Base-by-base conservation (phyloP, 1,140 invertebrate species). In the Vollenhovia emeryi region DNA sequence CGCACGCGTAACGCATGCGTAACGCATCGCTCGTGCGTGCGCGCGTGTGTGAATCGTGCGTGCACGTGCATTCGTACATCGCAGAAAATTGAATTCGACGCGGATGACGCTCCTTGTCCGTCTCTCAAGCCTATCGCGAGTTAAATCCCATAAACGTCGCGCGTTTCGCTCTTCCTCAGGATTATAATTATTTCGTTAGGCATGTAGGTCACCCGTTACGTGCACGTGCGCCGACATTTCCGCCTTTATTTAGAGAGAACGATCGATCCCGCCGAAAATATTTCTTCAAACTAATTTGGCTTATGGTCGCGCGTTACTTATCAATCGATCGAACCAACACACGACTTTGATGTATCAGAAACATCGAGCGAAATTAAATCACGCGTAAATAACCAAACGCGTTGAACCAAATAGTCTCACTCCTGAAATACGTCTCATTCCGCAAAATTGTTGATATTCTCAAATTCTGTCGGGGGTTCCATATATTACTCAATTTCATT, bases 21-120 rank as follows among this genome's bases (percentile, higher is more conserved):
- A 64, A 83, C 83, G 45, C 18, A 50, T 57, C 45, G 50, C 60
- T 79, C 40, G 36, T 36, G 24, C 6, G 24, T 48, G 21, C 9
- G 24, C n/a, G 43, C 9, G 18, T 30, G 27, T 33, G 48, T 59
- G 24, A 7, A 13, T 13, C 4, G 0, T 73, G 48, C 36, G 4
- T 21, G 30, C 7, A 5, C 21, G 5, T 24, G 69, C 30, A 13
- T 76, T 24, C 36, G 66, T 83, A 40, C 52, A 71, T 30, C 68
- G 79, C 62, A 45, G 85, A 87, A 89, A 89, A 89, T 89, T 86
- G 45, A 89, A 89, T 89, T 80, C 87, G 88, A 89, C 66, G 24
- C 40, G 73, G 59, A 82, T 84, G 78, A 79, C 79, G 66, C 60
- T 69, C 9, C 69, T 85, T 75, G 83, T 11, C 24, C 52, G 18